Base-by-base conservation (phyloP, 2,797 vertebrate genomes). In the Dipus sagitta region DNA sequence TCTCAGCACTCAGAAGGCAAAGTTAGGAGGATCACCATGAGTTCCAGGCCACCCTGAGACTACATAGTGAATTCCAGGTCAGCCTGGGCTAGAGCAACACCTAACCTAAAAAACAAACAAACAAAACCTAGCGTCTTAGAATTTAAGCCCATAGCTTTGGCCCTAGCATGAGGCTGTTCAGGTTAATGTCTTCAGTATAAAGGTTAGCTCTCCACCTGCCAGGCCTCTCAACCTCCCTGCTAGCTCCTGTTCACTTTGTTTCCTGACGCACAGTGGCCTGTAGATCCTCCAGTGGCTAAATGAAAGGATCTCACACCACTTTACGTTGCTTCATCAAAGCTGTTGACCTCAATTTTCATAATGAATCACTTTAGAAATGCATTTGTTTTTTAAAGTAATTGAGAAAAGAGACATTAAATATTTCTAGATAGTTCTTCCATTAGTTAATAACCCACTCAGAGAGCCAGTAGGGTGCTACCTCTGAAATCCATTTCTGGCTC, bases 291-390 rank as follows among this genome's bases (percentile, higher is more conserved):
- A 30, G 28, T 1, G 42, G 52, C 92, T 83, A 84, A 94, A 67
- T 72, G 75, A 38, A 90, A 85, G 12, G 70, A 28, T 60, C 67
- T 75, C 28, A 91, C 13, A 86, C 24, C 62, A 91, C 52, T 92
- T 92, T 71, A 87, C 67, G 47, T 87, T 83, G 68, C 23, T 89
- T 47, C 34, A 64, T 17, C 58, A 28, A 93, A 68, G 92, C 76
- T 68, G 54, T 0, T 64, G 89, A 91, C 78, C 90, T 72, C 70
- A 70, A 70, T 96, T 90, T 95, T 88, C 91, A 90, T 90, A 88
- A 96, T 77, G 85, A 95, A 67, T 95, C 9, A 6, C 74, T 92
- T 91, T 75, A 88, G 21, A 89, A 80, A 88, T 83, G 47, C 30
- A 84, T 75, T 94, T 92, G 26, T 88, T 79, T 91, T 77, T n/a